These are phyloP conservation scores for Peribatodes rhomboidaria DNA, from an alignment of 2,888 invertebrate species.

Conservation along the genomic window DNA sequence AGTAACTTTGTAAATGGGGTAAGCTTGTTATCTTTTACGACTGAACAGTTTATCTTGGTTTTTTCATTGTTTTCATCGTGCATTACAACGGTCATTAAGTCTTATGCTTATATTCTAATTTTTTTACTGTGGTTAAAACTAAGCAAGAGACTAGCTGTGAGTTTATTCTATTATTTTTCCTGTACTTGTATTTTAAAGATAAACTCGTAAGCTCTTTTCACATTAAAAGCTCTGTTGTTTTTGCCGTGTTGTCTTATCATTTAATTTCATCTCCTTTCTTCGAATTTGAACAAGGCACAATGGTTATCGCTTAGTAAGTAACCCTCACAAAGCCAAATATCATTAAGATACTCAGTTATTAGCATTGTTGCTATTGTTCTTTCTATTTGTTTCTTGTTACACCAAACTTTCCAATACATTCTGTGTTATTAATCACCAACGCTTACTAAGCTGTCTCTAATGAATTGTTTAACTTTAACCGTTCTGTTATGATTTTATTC, in stretches of 20 bases:
- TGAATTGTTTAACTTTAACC: slow-evolving; percentile 22
- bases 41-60: too few species aligned
- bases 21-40: too few species aligned
- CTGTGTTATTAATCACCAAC: slow-evolving; percentile 6
- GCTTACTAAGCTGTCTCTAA: slow-evolving; percentile 15
- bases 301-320: slow-evolving; percentile 34
- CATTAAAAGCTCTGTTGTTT: slow-evolving; percentile 21
- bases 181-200: not conserved
- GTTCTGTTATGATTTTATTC: slow-evolving; percentile 27
- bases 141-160: too few species aligned
- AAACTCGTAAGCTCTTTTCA: not conserved
- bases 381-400: slow-evolving; percentile 36
- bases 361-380: slow-evolving; percentile 34
- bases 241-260: slow-evolving; percentile 33
- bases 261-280: slow-evolving; percentile 37
- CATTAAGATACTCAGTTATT: slow-evolving; percentile 31
- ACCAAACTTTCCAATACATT: slow-evolving; percentile 32
- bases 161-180: not conserved
- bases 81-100: too few species aligned
- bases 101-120: too few species aligned
- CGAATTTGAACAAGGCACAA: slow-evolving; percentile 27
- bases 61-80: too few species aligned
- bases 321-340: slow-evolving; percentile 35
- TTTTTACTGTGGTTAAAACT: too few species aligned
- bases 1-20: too few species aligned